These are phyloP conservation scores for Belonocnema kinseyi DNA, from an alignment of 1,140 invertebrate genomes.

Conservation along the genomic window DNA sequence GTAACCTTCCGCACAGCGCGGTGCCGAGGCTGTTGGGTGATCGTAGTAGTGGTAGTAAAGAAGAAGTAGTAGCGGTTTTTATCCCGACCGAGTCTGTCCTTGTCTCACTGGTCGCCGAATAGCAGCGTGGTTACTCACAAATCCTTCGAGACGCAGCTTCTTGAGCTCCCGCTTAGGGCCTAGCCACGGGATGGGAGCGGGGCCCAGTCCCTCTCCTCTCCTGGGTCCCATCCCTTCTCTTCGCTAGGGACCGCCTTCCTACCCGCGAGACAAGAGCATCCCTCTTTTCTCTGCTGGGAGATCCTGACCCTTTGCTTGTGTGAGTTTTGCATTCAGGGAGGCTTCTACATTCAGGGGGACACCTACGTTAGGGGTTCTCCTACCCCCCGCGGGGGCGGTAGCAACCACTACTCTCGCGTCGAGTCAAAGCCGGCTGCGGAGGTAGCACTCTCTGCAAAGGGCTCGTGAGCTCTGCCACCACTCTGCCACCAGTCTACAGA, in stretches of 20 bases:
- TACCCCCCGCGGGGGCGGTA: slow-evolving; percentile 68
- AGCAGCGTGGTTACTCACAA: slow-evolving; percentile 73
- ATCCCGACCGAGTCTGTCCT: slow-evolving; percentile 59
- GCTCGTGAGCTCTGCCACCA: slow-evolving; percentile 14
- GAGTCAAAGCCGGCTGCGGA: slow-evolving; percentile 37
- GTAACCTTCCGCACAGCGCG: slow-evolving; percentile 38
- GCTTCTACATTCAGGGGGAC: slow-evolving; percentile 30
- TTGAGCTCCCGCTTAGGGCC: slow-evolving; percentile 66
- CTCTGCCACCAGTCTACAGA: not conserved
- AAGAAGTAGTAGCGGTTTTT: slow-evolving; percentile 67
- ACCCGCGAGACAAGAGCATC: slow-evolving; percentile 61
- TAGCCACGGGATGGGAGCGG: slow-evolving; percentile 35
- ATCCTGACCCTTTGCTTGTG: slow-evolving; percentile 42
- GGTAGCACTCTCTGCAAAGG: slow-evolving; percentile 39
- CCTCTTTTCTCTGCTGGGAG: slow-evolving; percentile 56
- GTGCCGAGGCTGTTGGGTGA: slow-evolving; percentile 50
- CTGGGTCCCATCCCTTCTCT: slow-evolving; percentile 28
- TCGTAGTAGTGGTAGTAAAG: slow-evolving; percentile 59
- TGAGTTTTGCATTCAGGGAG: slow-evolving; percentile 10
- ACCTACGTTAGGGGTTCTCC: slow-evolving; percentile 40
- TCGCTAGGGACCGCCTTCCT: slow-evolving; percentile 61
- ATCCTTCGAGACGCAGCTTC: slow-evolving; percentile 71
- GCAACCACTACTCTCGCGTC: slow-evolving; percentile 48
- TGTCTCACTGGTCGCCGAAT: slow-evolving; percentile 67
- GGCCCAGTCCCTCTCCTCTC: slow-evolving; percentile 40